These are phyloP conservation scores for Lasioglossum baleicum DNA, from an alignment of 1,140 invertebrate genomes.

Conservation along the genomic window DNA sequence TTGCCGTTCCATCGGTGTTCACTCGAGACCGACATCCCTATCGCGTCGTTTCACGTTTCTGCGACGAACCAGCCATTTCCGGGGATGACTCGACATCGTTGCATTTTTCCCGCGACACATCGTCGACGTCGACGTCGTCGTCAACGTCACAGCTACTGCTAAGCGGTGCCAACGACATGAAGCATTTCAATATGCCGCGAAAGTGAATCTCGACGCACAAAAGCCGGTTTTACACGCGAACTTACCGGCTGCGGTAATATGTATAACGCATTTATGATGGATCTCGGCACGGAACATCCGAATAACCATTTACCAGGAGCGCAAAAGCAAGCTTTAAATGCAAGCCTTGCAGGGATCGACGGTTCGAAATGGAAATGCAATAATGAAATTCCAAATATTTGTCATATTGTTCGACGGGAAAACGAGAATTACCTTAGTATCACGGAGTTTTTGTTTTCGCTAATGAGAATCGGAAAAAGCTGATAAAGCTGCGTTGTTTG, in stretches of 20 bases:
- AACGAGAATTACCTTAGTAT: no score
- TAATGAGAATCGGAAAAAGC: no score
- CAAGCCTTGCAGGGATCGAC: no score
- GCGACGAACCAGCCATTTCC: neutral
- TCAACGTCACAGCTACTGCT: neutral
- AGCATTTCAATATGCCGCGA: constrained; percentile 35
- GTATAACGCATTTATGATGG: constrained; percentile 19
- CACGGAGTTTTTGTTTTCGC: no score
- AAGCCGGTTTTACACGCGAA: neutral
- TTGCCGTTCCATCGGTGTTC: neutral
- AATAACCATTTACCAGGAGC: neutral
- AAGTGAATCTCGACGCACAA: constrained; percentile 26
- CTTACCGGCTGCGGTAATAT: neutral
- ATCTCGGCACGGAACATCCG: neutral
- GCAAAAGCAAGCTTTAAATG: no score
- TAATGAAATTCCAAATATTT: no score
- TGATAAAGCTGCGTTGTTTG: no score
- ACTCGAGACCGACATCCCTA: neutral
- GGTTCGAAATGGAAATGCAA: no score
- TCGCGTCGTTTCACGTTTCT: neutral
- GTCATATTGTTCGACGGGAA: no score
- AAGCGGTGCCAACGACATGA: constrained; percentile 17
- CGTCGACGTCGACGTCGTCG: neutral
- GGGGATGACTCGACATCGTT: neutral
- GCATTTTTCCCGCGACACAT: constrained; percentile 12